These are phyloP conservation scores for Pelecanus crispus DNA, from an alignment of 2,113 vertebrate genomes.

Conservation along the genomic window DNA sequence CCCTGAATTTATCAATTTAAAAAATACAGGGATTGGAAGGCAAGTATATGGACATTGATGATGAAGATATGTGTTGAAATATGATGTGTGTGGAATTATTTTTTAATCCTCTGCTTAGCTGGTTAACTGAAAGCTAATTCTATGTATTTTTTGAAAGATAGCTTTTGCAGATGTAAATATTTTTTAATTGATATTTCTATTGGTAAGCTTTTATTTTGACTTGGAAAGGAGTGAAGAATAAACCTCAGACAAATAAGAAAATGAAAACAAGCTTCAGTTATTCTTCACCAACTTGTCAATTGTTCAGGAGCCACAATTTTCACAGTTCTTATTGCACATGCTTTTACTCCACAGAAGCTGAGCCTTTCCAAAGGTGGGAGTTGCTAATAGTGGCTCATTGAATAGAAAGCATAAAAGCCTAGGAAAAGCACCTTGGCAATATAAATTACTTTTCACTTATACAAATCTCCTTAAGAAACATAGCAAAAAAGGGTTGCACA, in stretches of 20 bases:
- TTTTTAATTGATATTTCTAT: not conserved
- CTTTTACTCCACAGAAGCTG: not conserved
- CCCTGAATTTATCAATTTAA: not conserved
- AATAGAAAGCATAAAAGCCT: not conserved
- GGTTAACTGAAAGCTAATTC: not conserved
- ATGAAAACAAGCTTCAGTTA: not conserved
- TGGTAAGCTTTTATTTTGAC: not conserved
- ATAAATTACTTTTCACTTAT: not conserved
- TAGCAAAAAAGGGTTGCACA: not conserved
- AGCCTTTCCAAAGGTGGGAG: not conserved
- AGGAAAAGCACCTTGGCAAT: not conserved
- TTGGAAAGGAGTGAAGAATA: not conserved
- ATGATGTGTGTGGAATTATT: not conserved
- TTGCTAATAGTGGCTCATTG: not conserved
- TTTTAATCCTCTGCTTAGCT: not conserved
- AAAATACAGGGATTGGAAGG: not conserved
- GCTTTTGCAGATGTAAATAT: not conserved
- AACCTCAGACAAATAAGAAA: not conserved
- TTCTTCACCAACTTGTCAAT: not conserved
- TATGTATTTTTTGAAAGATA: not conserved
- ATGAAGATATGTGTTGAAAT: not conserved
- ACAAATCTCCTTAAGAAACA: not conserved
- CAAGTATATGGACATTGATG: not conserved
- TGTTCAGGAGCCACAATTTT: not conserved
- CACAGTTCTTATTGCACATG: not conserved